Evolutionary conservation across 2,113 vertebrate species (phyloP).

Genomic region (Columba janthina): DNA sequence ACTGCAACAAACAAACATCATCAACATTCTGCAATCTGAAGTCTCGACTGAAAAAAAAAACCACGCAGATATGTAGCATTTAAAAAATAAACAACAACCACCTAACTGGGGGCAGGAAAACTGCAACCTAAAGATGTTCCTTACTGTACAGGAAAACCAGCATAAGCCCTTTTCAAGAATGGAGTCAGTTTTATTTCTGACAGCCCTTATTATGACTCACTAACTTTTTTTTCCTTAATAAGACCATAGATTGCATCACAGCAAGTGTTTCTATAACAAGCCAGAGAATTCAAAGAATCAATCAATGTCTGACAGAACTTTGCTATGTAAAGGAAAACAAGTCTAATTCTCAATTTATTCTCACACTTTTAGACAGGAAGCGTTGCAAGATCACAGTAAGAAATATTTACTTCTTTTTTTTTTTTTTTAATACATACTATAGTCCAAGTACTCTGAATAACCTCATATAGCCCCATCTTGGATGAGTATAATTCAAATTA

Average conservation of each 20-base stretch:
- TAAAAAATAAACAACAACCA: background rate
- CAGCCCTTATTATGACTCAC: background rate
- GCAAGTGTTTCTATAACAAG: background rate
- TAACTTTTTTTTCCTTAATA: slow-evolving; percentile 1
- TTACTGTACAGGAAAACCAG: background rate
- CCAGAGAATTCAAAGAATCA: background rate
- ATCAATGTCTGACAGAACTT: background rate
- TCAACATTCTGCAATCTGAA: background rate
- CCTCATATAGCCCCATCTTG: background rate
- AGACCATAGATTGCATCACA: background rate
- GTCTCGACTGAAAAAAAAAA: background rate
- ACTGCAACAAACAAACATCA: background rate
- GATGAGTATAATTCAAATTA: background rate
- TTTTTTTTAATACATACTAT: background rate
- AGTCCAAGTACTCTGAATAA: background rate
- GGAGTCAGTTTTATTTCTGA: background rate
- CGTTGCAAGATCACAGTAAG: background rate
- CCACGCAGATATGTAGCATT: background rate
- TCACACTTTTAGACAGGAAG: background rate
- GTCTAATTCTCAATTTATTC: background rate
- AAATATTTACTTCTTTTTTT: background rate
- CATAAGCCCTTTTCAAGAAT: background rate
- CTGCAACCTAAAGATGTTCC: background rate
- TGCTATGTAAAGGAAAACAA: background rate
- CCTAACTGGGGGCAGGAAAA: background rate